Base-by-base conservation (phyloP, 1,140 invertebrate genomes). In the Meteorus sp. region DNA sequence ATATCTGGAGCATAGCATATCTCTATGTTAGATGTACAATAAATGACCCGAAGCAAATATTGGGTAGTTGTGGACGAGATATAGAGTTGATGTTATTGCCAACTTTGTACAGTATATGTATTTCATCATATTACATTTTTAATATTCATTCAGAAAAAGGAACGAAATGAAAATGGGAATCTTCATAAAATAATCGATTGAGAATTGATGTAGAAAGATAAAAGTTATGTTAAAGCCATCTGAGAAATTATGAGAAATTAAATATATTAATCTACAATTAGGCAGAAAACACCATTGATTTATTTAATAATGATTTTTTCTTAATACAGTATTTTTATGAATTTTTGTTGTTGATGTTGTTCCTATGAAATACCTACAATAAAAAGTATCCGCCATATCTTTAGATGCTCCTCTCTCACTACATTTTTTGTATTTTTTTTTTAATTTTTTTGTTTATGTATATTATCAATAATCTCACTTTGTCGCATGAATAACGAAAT, bases 211-310 rank as follows among this genome's bases (percentile, higher is more conserved):
- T n/a, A n/a, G n/a, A n/a, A n/a, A n/a, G n/a, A n/a, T n/a, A n/a
- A n/a, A n/a, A n/a, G n/a, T n/a, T n/a, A n/a, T n/a, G n/a, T n/a
- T n/a, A n/a, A n/a, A n/a, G n/a, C n/a, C n/a, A n/a, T n/a, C n/a
- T n/a, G n/a, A n/a, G n/a, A n/a, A n/a, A n/a, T n/a, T n/a, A n/a
- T n/a, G n/a, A n/a, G n/a, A n/a, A n/a, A n/a, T n/a, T n/a, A n/a
- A n/a, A n/a, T n/a, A n/a, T n/a, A n/a, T n/a, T n/a, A n/a, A n/a
- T n/a, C n/a, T 73, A 73, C 67, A 69, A 62, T 69, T 76, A 78
- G 76, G 76, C 75, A 72, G 74, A 79, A 74, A 78, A 80, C 76
- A 78, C 72, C 69, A 72, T 78, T 73, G 71, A 76, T 67, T 78
- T 76, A 75, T 74, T 76, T 71, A 62, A 55, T 70, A 71, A 74